Evolutionary conservation across 2,113 vertebrate species (phyloP).

Genomic region (Colistium nudipinnis): DNA sequence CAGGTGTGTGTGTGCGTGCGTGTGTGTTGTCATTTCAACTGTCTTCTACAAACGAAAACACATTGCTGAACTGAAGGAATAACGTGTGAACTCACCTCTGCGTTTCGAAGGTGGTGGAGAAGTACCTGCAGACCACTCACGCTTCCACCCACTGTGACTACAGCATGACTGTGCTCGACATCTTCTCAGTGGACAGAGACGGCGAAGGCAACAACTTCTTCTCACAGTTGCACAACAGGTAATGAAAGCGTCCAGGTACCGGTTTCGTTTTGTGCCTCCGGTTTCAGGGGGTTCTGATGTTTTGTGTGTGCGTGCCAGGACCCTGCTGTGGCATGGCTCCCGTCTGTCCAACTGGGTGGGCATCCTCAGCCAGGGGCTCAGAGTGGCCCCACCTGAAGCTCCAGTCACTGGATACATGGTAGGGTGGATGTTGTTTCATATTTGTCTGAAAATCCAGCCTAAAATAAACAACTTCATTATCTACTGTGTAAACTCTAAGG

Average conservation of each 20-base stretch:
- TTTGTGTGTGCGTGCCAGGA: conserved; percentile 73
- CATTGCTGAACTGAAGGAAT: background rate
- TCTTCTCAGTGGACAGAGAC: conserved; percentile 84
- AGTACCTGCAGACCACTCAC: conserved; percentile 88
- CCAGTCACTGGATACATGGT: conserved; percentile 94
- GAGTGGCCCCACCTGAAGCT: conserved; percentile 89
- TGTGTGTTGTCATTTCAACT: no score
- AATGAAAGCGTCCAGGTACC: background rate
- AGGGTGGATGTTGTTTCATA: background rate
- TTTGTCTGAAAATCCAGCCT: background rate
- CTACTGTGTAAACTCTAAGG: background rate
- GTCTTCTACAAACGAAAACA: background rate
- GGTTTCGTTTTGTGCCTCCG: background rate
- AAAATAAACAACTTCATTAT: background rate
- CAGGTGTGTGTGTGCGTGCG: conserved; percentile 79
- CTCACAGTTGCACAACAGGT: conserved; percentile 86
- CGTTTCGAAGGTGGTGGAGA: conserved; percentile 80
- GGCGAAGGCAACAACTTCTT: conserved; percentile 80
- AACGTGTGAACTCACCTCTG: background rate
- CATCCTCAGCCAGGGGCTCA: conserved; percentile 89
- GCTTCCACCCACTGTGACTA: conserved; percentile 87
- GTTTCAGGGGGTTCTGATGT: no score
- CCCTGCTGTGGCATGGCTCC: conserved; percentile 91
- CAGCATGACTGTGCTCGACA: conserved; percentile 85
- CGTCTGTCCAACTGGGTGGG: conserved; percentile 91